Conservation (phyloP, 1,140 invertebrate species). For the Drosophila sproati region DNA sequence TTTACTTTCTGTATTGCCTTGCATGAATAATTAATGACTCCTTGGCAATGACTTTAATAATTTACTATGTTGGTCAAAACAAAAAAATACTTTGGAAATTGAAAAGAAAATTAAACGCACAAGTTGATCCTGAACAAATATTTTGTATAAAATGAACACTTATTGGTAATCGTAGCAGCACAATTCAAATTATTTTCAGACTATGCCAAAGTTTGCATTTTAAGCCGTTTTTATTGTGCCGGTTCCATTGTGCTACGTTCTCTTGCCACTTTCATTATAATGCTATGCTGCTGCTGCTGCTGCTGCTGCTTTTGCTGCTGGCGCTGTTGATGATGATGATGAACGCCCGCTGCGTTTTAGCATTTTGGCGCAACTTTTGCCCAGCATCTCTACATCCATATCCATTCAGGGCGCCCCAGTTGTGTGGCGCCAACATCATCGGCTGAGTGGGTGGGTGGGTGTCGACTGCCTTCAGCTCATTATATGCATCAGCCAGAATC, state of each 20-base stretch:
- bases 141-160: constrained; percentile 21
- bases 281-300: constrained; percentile 5
- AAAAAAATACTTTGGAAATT: background rate
- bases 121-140: constrained; percentile 27
- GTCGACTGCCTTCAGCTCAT: constrained; percentile 62
- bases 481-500: constrained; percentile 56
- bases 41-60: constrained; percentile 10
- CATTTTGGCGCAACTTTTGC: constrained; percentile 70
- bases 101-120: constrained; percentile 18
- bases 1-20: background rate
- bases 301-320: background rate
- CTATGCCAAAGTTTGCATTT: constrained; percentile 37
- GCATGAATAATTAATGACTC: constrained; percentile 9
- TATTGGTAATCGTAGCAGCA: constrained; percentile 41
- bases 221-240: constrained; percentile 46
- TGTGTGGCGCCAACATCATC: constrained; percentile 48
- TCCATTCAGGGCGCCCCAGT: constrained; percentile 51
- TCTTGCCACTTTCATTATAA: constrained; percentile 36
- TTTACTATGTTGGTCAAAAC: background rate
- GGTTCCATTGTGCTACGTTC: constrained; percentile 39
- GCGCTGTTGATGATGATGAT: constrained; percentile 47
- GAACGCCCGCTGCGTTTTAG: constrained; percentile 72
- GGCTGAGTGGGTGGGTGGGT: constrained; percentile 21
- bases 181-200: constrained; percentile 36
- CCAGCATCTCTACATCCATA: constrained; percentile 49